These are phyloP conservation scores for Brachypterus glaber DNA, from an alignment of 2,888 invertebrate genomes.

Conservation along the genomic window DNA sequence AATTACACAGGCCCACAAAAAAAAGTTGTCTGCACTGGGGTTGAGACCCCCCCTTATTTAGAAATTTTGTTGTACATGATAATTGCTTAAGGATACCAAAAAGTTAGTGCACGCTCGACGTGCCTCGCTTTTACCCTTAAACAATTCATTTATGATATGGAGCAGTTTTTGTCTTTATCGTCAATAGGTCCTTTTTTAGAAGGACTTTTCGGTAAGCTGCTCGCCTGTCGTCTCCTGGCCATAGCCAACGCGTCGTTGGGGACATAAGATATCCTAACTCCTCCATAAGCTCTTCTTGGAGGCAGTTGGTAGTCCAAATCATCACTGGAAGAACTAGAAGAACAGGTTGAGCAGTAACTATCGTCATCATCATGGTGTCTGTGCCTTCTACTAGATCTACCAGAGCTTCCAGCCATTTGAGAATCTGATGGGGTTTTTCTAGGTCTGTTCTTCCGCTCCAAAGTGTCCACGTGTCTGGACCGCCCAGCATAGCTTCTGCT, in stretches of 20 bases:
- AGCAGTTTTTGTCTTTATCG: slow-evolving; percentile 73
- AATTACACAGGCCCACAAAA: too few species aligned
- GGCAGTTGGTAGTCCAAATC: slow-evolving; percentile 81
- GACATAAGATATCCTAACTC: slow-evolving; percentile 84
- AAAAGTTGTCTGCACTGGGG: too few species aligned
- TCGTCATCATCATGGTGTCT: slow-evolving; percentile 54
- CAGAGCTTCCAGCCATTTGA: slow-evolving; percentile 30
- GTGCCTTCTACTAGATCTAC: slow-evolving; percentile 13
- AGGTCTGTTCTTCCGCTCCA: slow-evolving; percentile 29
- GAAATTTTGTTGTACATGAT: not conserved
- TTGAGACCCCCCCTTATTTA: too few species aligned
- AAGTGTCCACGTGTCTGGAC: slow-evolving; percentile 34
- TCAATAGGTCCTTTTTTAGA: slow-evolving; percentile 35
- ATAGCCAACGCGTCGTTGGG: slow-evolving; percentile 85
- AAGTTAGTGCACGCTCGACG: slow-evolving; percentile 7
- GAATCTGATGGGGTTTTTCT: slow-evolving; percentile 35
- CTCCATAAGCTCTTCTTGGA: slow-evolving; percentile 73
- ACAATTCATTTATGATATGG: slow-evolving; percentile 63
- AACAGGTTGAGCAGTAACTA: slow-evolving; percentile 85
- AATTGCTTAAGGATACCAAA: not conserved
- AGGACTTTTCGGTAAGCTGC: slow-evolving; percentile 37
- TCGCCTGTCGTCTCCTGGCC: slow-evolving; percentile 57
- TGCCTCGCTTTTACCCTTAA: too few species aligned
- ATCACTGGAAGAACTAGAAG: slow-evolving; percentile 75
- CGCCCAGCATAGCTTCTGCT: slow-evolving; percentile 48